These are phyloP conservation scores for Pseudococcus longispinus DNA, from an alignment of 2,888 invertebrate species.

Conservation along the genomic window DNA sequence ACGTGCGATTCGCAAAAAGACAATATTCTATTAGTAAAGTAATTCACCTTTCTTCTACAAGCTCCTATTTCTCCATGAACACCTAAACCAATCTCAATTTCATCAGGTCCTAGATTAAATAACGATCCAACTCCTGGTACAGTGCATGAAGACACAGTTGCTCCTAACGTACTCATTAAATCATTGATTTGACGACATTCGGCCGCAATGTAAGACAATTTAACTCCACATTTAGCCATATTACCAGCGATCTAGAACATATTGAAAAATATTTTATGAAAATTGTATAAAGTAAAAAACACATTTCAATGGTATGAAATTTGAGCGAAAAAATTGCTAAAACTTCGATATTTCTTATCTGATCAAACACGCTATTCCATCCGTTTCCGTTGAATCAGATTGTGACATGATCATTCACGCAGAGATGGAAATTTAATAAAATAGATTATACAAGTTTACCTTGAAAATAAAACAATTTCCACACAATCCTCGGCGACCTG, in stretches of 20 bases:
- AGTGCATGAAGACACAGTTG: constrained; percentile 73
- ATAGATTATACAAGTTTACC: not conserved
- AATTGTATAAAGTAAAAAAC: not conserved
- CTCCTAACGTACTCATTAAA: constrained; percentile 74
- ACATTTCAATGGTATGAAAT: not conserved
- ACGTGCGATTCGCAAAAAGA: no score
- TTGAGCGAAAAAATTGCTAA: not conserved
- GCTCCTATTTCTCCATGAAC: constrained; percentile 66
- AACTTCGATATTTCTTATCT: not conserved
- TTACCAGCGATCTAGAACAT: constrained; percentile 74
- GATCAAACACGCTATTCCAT: no score
- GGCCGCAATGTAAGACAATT: constrained; percentile 65
- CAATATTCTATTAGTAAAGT: not conserved
- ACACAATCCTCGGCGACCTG: constrained; percentile 33
- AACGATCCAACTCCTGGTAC: constrained; percentile 70
- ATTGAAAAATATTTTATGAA: not conserved
- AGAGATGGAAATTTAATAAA: not conserved
- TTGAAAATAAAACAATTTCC: constrained; percentile 52
- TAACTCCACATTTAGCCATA: constrained; percentile 69
- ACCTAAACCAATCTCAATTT: constrained; percentile 74
- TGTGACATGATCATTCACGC: not conserved
- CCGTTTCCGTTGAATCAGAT: not conserved
- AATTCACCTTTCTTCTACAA: constrained; percentile 62
- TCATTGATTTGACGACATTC: constrained; percentile 64
- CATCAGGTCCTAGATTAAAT: constrained; percentile 70